Evolutionary conservation across 1,140 invertebrate species (phyloP).

Genomic region (Tachypleus tridentatus): DNA sequence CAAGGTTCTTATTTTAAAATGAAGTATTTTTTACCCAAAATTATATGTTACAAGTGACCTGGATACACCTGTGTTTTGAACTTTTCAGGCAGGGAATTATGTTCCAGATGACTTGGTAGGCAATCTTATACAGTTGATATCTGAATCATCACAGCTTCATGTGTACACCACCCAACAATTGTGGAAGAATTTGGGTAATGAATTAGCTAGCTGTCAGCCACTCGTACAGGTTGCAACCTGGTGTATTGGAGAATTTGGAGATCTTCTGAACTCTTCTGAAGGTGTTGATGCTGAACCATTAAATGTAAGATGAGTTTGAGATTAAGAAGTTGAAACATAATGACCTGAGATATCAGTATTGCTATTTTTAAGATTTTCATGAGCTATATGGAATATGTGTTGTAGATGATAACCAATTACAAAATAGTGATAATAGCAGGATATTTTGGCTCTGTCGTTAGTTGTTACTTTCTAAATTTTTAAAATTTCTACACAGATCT

Average conservation of each 20-base stretch:
- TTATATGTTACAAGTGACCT: too few relatives aligned
- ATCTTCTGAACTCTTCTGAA: conserved; percentile 52
- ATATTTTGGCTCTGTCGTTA: too few relatives aligned
- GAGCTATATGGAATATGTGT: not conserved
- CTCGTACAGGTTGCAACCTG: conserved; percentile 76
- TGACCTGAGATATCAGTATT: not conserved
- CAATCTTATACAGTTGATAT: conserved; percentile 84
- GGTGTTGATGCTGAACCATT: conserved; percentile 30
- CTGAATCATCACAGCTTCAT: conserved; percentile 55
- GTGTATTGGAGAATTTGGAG: conserved; percentile 96
- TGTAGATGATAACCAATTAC: not conserved
- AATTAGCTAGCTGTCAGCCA: conserved; percentile 52
- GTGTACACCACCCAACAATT: conserved; percentile 74
- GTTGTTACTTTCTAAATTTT: too few relatives aligned
- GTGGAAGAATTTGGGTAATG: conserved; percentile 66
- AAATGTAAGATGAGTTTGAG: conserved; percentile 3
- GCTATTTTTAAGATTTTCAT: not conserved
- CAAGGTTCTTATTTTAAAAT: conserved; percentile 21
- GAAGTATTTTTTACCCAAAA: not conserved
- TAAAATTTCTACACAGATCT: too few relatives aligned
- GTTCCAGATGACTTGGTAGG: conserved; percentile 94
- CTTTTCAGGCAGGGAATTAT: conserved; percentile 80
- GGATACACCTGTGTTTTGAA: not conserved
- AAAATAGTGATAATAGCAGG: not conserved
- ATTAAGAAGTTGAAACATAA: not conserved